Conservation (phyloP, 2,113 vertebrate genomes). For the Parotia lawesii region DNA sequence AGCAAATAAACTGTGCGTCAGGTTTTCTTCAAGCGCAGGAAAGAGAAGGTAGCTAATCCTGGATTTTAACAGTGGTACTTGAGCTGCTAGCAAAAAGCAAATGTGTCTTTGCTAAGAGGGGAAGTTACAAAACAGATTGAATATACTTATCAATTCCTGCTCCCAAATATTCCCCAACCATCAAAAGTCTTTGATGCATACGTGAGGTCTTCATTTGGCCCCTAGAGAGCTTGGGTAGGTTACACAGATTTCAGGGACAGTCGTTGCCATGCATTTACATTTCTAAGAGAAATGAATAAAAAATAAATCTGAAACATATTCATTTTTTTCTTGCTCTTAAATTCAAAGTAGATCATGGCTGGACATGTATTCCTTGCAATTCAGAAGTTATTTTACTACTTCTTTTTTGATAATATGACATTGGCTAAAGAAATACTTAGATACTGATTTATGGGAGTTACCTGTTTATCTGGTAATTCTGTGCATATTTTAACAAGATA, state of each 20-base stretch:
- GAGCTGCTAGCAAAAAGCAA: background rate
- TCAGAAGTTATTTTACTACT: background rate
- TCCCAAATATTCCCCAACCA: rapidly evolving
- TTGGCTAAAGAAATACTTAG: background rate
- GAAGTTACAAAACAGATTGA: background rate
- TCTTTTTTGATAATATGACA: background rate
- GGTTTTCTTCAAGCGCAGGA: background rate
- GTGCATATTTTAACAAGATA: background rate
- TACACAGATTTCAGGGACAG: background rate
- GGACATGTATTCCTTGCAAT: background rate
- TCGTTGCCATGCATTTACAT: background rate
- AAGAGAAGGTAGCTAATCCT: background rate
- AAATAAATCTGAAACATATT: background rate
- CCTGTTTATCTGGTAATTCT: background rate
- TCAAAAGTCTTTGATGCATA: background rate
- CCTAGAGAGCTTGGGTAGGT: background rate
- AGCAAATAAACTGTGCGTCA: background rate
- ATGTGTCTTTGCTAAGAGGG: background rate
- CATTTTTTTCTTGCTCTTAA: background rate
- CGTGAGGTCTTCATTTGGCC: background rate
- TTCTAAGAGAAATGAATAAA: background rate
- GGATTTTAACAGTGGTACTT: background rate
- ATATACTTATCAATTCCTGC: background rate
- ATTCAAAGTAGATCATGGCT: background rate
- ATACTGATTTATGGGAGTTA: background rate